A percentile compares a stretch with the other conserved stretches of the same genome.
These are phyloP conservation scores for Mormyrops boulengeri DNA, from an alignment of 2,797 vertebrate species.

Conservation along the genomic window DNA sequence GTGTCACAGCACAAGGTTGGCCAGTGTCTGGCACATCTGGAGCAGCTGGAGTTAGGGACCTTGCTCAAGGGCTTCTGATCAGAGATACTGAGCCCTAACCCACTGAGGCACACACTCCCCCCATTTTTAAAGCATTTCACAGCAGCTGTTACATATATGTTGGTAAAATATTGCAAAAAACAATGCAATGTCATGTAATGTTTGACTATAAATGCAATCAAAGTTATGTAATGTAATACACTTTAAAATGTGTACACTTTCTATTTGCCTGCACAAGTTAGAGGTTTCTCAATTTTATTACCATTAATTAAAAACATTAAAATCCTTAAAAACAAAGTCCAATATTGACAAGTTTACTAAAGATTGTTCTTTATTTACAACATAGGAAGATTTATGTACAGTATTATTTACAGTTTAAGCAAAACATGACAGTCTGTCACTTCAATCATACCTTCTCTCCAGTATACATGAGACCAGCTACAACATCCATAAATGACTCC, in stretches of 20 bases:
- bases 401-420: constrained; percentile 49
- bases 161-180: not conserved
- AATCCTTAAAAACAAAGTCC: not conserved
- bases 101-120: not conserved
- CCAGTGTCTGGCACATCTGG: not conserved
- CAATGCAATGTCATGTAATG: not conserved
- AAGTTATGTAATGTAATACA: not conserved
- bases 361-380: constrained; percentile 61
- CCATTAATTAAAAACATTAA: not conserved
- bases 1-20: not conserved
- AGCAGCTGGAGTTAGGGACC: not conserved
- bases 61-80: not conserved
- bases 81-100: not conserved
- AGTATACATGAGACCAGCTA: not conserved
- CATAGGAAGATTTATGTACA: constrained; percentile 49
- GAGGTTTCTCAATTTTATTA: not conserved
- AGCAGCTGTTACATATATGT: not conserved
- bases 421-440: not conserved
- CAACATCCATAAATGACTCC: not conserved
- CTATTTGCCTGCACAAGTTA: not conserved
- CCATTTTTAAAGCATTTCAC: not conserved
- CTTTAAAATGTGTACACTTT: not conserved
- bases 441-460: not conserved
- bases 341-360: constrained; percentile 29
- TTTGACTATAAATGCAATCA: not conserved